Evolutionary conservation across 2,888 invertebrate genomes (phyloP), one percentile per base, ranked within the genome.

Genomic region (Elegia similella): DNA sequence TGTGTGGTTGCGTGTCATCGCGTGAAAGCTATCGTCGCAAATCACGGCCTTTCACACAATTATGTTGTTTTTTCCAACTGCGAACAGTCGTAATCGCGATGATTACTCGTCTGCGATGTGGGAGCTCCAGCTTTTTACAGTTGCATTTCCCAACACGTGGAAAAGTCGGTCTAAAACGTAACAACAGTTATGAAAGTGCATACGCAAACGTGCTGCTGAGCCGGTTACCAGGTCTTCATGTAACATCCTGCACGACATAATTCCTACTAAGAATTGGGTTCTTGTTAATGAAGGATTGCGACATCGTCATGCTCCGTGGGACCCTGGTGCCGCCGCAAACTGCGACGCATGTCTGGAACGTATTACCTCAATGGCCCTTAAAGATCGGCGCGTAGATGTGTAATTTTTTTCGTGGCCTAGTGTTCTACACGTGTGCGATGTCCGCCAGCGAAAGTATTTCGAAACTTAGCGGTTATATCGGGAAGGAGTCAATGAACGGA

Each of bases 401-500:
- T 62, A 56, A 68, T 73, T 74, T 66, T 23, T 70, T 68, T 58
- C 63, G 61, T 65, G 60, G 59, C 67, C 60, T 64, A 63, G 62
- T 68, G 69, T 71, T 72, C 69, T 67, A 73, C 80, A 80, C 75
- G 73, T 79, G 84, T 75, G 75, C 67, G 72, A 69, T 72, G 74
- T 75, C 73, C 71, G 70, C 67, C 67, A 77, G 75, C 80, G 74
- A 80, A 82, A 79, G 75, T 78, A 76, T 89, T 86, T 85, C 87
- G 84, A 87, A 83, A 90, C 75, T 72, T 76, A 80, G 78, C 79
- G 74, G 81, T 85, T 88, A 87, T 86, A 88, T 89, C 83, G 86
- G 87, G 85, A 84, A 86, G 83, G 86, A 90, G 91, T 91, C 91
- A 90, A 90, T 83, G 90, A 90, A 90, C 91, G 91, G 89, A 90